These are phyloP conservation scores for Nomada flava DNA, from an alignment of 2,888 invertebrate genomes.

Conservation along the genomic window DNA sequence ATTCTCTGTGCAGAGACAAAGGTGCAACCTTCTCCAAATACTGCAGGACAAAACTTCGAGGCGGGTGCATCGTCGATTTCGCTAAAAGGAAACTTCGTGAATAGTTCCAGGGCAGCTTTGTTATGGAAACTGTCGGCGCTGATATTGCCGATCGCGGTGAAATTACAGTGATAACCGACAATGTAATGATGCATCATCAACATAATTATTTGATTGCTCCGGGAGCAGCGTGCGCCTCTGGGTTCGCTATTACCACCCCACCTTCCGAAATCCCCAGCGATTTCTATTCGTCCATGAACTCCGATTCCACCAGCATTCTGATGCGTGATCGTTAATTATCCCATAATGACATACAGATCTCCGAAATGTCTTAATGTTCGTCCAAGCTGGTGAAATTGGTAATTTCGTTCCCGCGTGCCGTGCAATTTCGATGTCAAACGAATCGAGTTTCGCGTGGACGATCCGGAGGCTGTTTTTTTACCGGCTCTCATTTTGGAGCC, in stretches of 20 bases:
- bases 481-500: conserved; percentile 16
- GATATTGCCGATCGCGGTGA: conserved; percentile 22
- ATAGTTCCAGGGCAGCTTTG: background rate
- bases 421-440: background rate
- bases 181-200: conserved; percentile 52
- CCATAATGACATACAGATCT: background rate
- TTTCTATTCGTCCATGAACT: conserved; percentile 7
- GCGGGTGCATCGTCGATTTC: no score
- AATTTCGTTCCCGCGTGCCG: no score
- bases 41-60: no score
- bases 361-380: background rate
- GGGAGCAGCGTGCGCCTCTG: conserved; percentile 15
- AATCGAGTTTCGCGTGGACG: conserved; percentile 12
- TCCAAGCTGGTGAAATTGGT: background rate
- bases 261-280: background rate
- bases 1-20: background rate
- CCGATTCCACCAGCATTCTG: background rate
- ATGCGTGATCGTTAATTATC: conserved; percentile 9
- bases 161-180: conserved; percentile 47
- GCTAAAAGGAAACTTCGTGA: no score
- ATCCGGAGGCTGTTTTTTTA: background rate
- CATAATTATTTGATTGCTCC: conserved; percentile 43
- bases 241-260: conserved; percentile 18
- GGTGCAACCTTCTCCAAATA: no score
- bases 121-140: conserved; percentile 27